Percentiles rank a stretch among this genome's conserved stretches.
phyloP scores from a whole-genome alignment of 2,797 vertebrate species.

The Adrianichthys oophorus region DNA sequence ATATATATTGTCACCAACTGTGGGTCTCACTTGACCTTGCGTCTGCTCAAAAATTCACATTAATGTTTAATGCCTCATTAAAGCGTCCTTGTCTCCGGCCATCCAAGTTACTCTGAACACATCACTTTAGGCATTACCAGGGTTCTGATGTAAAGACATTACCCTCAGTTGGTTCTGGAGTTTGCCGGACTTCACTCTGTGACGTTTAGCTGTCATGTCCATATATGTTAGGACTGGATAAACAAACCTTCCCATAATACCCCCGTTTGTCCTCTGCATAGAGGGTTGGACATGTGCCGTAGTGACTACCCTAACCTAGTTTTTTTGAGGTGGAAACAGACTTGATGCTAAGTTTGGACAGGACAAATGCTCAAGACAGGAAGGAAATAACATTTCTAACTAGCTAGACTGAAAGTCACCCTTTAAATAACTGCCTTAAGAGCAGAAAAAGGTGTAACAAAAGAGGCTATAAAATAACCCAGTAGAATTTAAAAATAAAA shows the following conservation, averaged over 20 bases:
- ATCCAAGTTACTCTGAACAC: constrained; percentile 50
- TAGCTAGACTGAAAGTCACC: constrained; percentile 45
- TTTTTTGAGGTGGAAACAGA: constrained; percentile 35
- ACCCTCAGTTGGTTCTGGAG: constrained; percentile 29
- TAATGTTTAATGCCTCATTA: constrained; percentile 66
- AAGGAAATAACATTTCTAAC: constrained; percentile 48
- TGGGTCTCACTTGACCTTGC: constrained; percentile 57
- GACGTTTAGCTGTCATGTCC: constrained; percentile 50
- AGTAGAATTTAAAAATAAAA: constrained; percentile 2
- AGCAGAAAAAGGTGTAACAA: constrained; percentile 46
- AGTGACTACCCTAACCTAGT: constrained; percentile 16
- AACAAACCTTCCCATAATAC: constrained; percentile 25
- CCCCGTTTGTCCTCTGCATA: constrained; percentile 17
- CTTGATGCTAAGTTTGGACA: constrained; percentile 31
- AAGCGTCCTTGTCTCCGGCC: constrained; percentile 47
- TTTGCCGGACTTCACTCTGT: constrained; percentile 31
- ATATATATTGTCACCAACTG: constrained; percentile 51
- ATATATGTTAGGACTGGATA: constrained; percentile 37
- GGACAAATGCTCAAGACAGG: constrained; percentile 40
- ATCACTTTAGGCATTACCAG: constrained; percentile 34
- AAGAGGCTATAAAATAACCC: constrained; percentile 28
- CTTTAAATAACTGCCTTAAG: constrained; percentile 33
- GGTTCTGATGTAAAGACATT: constrained; percentile 49
- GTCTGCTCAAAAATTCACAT: constrained; percentile 56
- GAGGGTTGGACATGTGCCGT: constrained; percentile 33